Evolutionary conservation across 2,797 vertebrate genomes (phyloP).

Genomic region (Diplodus sargus): DNA sequence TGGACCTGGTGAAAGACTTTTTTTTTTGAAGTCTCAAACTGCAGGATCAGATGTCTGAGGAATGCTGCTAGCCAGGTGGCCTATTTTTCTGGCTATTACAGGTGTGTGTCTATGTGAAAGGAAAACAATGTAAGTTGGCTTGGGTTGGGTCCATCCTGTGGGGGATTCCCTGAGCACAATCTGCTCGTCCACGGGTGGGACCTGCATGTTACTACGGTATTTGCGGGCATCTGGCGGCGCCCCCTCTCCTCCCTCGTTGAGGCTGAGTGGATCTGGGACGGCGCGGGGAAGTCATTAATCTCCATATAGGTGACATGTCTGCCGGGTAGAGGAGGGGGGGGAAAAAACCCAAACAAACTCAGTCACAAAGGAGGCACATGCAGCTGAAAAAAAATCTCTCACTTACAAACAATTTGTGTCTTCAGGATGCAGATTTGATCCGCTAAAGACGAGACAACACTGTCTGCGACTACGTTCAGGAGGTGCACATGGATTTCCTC

Average conservation of each 20-base stretch:
- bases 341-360: conserved; percentile 54
- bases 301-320: conserved; percentile 78
- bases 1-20: conserved; percentile 44
- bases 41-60: conserved; percentile 65
- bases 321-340: conserved; percentile 47
- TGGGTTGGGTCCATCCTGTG: conserved; percentile 72
- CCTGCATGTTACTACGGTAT: conserved; percentile 62
- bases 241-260: conserved; percentile 51
- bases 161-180: conserved; percentile 73
- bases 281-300: conserved; percentile 80
- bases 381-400: conserved; percentile 43
- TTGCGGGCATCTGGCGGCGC: conserved; percentile 60
- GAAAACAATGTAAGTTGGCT: conserved; percentile 64
- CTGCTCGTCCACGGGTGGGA: conserved; percentile 66
- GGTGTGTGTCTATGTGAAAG: conserved; percentile 33
- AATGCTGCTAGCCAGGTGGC: conserved; percentile 70
- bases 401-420: conserved; percentile 74
- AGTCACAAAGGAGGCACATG: conserved; percentile 57
- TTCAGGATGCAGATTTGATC: conserved; percentile 40
- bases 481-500: conserved; percentile 23
- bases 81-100: conserved; percentile 55
- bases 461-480: conserved; percentile 15
- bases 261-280: conserved; percentile 74
- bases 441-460: conserved; percentile 38
- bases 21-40: conserved; percentile 49